Base-by-base conservation (phyloP, 2,113 vertebrate species). In the Tyto alba region DNA sequence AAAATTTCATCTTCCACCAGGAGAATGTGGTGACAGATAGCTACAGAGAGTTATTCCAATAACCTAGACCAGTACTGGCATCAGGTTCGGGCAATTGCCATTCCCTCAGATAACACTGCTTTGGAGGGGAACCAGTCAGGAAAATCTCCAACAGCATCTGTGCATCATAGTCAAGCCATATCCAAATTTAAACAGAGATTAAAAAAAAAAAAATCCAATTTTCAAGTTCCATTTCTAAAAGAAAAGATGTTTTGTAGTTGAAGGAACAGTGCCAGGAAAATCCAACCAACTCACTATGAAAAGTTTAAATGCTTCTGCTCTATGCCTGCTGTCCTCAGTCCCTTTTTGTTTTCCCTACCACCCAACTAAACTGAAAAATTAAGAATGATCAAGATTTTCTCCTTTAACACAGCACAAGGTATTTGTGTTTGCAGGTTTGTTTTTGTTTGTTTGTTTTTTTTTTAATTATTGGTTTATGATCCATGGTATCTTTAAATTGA, bases 161-260 rank as follows among this genome's bases (percentile, higher is more conserved):
- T 43, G n/a, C 6, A 1, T 55, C 92, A 57, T 2, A 71, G 90
- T 67, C 95, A 66, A 92, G 67, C 67, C 79, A 73, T 56, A 57
- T 2, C 85, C 69, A 72, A 92, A 91, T 93, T 92, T 88, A 94
- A 96, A 91, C 75, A 66, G 19, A 77, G 17, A 79, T 11, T n/a
- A n/a, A 10, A 57, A 92, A 84, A 72, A 84, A 85, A 52, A 67
- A 72, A 29, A 80, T 29, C 29, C 47, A 32, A 34, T 90, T 91
- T 87, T 71, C 47, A 50, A 93, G 30, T 88, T 71, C 69, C 68
- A 80, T 53, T 91, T 91, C 53, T 38, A 27, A 67, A 84, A 88
- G 34, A 92, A 93, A 91, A 95, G 76, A 41, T 84, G 52, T 73
- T 95, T 89, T 94, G 76, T 93, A 63, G 47, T 34, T 56, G 38